A percentile compares a stretch with the other conserved stretches of the same genome.
phyloP scores from a whole-genome alignment of 2,888 invertebrate species.

The Meghimatium bilineatum region DNA sequence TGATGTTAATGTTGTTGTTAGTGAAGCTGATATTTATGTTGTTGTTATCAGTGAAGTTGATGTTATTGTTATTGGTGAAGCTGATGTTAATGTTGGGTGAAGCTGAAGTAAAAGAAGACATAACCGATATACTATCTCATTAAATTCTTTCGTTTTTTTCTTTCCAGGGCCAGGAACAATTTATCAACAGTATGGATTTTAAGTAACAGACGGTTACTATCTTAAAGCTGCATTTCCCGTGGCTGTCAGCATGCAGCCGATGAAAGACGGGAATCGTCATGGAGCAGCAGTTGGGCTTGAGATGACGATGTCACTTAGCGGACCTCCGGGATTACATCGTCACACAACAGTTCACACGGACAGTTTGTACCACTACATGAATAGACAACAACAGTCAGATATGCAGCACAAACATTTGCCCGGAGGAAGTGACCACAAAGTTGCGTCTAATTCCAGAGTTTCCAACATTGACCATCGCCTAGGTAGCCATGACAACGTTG shows the following conservation, averaged over 20 bases:
- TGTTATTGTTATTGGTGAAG: too few relatives aligned
- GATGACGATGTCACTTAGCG: slow-evolving; percentile 52
- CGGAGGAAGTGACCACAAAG: slow-evolving; percentile 10
- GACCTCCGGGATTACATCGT: slow-evolving; percentile 48
- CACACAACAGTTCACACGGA: slow-evolving; percentile 42
- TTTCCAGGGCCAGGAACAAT: not conserved
- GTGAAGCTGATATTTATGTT: too few relatives aligned
- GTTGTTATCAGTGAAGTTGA: too few relatives aligned
- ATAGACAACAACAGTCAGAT: slow-evolving; percentile 29
- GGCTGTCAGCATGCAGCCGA: slow-evolving; percentile 25
- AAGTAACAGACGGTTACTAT: not conserved
- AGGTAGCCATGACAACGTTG: slow-evolving; percentile 9
- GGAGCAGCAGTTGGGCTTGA: slow-evolving; percentile 34
- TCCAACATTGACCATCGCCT: not conserved
- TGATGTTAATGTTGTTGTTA: too few relatives aligned
- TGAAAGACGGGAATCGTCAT: slow-evolving; percentile 20
- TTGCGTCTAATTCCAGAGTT: not conserved
- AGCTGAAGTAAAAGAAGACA: not conserved
- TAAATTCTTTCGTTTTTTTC: not conserved
- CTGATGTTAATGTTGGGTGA: too few relatives aligned
- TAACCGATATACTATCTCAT: too few relatives aligned
- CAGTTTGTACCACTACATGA: slow-evolving; percentile 32
- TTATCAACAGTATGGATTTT: slow-evolving; percentile 1
- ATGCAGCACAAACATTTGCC: slow-evolving; percentile 25
- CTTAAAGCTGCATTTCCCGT: not conserved